Evolutionary conservation across 1,140 invertebrate genomes (phyloP), one percentile per base, ranked within the genome.

Genomic region (Elymnias hypermnestra): DNA sequence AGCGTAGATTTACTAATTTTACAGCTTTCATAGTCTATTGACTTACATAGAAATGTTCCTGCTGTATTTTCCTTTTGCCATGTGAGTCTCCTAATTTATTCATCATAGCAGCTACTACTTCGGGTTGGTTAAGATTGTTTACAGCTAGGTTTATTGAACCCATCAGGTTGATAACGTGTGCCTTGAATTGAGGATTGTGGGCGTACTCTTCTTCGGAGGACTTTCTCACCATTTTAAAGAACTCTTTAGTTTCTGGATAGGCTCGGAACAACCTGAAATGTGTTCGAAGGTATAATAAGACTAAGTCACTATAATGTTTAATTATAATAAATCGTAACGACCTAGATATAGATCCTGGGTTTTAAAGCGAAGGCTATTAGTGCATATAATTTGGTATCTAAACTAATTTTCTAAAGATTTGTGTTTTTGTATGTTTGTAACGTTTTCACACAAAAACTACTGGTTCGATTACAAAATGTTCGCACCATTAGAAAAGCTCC

Each of bases 91-190:
- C 91, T 9, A 91, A 74, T 61, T 89, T 90, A 14, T 87, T 59
- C 40, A 93, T 78, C 55, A 89, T 87, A 12, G 89, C 89, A 3
- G 89, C 75, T 14, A 93, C 79, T 7, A 91, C 71, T 18, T 88
- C 88, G 0, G 87, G 76, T 58, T 93, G 88, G 36, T 90, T 79
- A n/a, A 94, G 73, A 39, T 89, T 89, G 54, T 89, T 88, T 3
- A 94, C 86, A 0, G 91, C 83, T 4, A 85, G 84, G 42, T 86
- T 87, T 12, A 94, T 54, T 0, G 89, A 77, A 2, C 89, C 86
- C 73, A 93, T 87, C 4, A 93, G 86, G 50, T 87, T 89, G 2
- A 88, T 84, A 10, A 88, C 89, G 66, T 94, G 93, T 0, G 90
- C 91, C 56, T 90, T 88, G 53, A 93, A 89, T 53, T 86, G 88